Evolutionary conservation across 35 echinoderm and acorn worm genomes (phyloP).

Genomic region (Heliocidaris tuberculata): DNA sequence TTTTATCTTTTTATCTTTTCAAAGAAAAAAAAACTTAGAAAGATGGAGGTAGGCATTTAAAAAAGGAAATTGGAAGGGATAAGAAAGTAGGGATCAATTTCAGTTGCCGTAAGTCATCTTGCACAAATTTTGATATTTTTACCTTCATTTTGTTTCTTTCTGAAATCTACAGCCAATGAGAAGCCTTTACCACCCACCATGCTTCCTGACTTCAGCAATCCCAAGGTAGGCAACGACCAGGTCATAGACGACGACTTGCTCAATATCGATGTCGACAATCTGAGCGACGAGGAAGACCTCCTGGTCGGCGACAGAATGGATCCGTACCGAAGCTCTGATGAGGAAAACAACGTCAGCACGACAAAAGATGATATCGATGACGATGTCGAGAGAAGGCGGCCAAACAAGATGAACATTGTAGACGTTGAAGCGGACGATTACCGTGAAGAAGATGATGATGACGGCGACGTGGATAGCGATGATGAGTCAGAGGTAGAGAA

Average conservation of each 20-base stretch:
- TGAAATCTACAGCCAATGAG: slow-evolving; percentile 31
- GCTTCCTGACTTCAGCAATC: background rate
- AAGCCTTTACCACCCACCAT: background rate
- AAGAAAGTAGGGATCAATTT: no score
- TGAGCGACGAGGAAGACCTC: slow-evolving; percentile 48
- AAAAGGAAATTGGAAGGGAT: no score
- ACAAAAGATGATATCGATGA: slow-evolving; percentile 10
- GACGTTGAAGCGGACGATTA: background rate
- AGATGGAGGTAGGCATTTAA: no score
- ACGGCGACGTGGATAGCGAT: slow-evolving; percentile 46
- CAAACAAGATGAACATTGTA: slow-evolving; percentile 30
- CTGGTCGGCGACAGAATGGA: slow-evolving; percentile 41
- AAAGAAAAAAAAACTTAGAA: no score
- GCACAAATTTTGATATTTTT: no score
- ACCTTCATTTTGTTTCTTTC: background rate
- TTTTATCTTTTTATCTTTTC: no score
- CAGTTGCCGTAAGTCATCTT: no score
- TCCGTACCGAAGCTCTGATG: background rate
- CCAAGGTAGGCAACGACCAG: background rate
- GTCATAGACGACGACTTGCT: slow-evolving; percentile 39
- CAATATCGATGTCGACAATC: slow-evolving; percentile 19
- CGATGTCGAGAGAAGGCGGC: slow-evolving; percentile 12
- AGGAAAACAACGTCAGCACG: background rate
- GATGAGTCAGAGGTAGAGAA: slow-evolving; percentile 28
- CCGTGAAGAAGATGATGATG: slow-evolving; percentile 42